A percentile compares a stretch with the other conserved stretches of the same genome.
Conservation (phyloP, 2,888 invertebrate genomes). For the Strigamia crassipes region DNA sequence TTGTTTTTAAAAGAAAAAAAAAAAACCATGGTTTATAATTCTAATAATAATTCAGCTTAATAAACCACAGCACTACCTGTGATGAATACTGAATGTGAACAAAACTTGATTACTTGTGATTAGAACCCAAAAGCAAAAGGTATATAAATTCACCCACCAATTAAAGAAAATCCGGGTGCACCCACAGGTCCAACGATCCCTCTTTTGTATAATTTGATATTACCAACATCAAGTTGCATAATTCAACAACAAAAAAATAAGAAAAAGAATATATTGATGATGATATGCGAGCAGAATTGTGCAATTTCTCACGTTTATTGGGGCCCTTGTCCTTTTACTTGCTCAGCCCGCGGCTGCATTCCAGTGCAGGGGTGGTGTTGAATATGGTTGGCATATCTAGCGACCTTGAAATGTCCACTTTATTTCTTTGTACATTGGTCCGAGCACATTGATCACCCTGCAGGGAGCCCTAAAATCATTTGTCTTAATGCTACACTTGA, state of each 20-base stretch:
- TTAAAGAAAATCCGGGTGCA: conserved; percentile 23
- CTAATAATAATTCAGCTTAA: too few species aligned
- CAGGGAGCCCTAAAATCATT: conserved; percentile 30
- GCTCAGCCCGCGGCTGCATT: conserved; percentile 33
- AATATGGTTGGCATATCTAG: conserved; percentile 34
- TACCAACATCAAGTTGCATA: conserved; percentile 1
- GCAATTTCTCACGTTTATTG: conserved; percentile 40
- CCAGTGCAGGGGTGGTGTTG: conserved; percentile 36
- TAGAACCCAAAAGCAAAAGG: neutral
- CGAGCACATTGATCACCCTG: conserved; percentile 32
- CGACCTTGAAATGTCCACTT: conserved; percentile 42
- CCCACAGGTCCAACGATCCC: neutral
- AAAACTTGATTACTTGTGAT: neutral
- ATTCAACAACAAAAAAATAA: neutral
- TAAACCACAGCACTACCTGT: too few species aligned
- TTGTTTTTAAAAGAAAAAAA: too few species aligned
- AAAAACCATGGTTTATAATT: too few species aligned
- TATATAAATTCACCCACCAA: neutral
- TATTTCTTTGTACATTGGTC: conserved; percentile 1
- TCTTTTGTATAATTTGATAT: conserved; percentile 1
- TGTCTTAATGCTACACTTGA: conserved; percentile 16
- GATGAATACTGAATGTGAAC: too few species aligned
- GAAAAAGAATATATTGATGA: neutral
- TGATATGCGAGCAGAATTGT: conserved; percentile 17
- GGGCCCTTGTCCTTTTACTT: conserved; percentile 39